phyloP scores from a whole-genome alignment of 2,888 invertebrate genomes.

The Phrixothrix hirtus region DNA sequence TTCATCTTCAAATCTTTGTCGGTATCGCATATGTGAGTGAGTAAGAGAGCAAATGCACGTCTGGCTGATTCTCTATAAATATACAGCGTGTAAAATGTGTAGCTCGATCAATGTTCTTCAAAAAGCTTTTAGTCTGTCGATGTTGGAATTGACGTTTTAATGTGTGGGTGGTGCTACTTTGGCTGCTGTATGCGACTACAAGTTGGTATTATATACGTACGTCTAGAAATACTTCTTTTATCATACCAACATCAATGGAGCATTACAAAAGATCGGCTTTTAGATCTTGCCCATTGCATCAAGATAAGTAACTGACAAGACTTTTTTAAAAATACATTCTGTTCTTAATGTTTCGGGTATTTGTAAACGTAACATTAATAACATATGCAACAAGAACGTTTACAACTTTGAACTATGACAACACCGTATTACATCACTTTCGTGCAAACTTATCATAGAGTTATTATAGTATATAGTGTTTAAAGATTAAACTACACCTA shows the following conservation, averaged over 20 bases:
- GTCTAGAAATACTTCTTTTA: conserved; percentile 14
- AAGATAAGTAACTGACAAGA: neutral
- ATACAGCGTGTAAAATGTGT: conserved; percentile 26
- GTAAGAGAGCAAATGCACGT: conserved; percentile 16
- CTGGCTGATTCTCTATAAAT: conserved; percentile 19
- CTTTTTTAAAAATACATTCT: neutral
- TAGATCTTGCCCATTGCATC: neutral
- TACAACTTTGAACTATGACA: neutral
- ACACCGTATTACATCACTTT: too few relatives aligned
- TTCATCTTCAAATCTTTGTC: conserved; percentile 9
- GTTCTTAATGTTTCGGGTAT: neutral
- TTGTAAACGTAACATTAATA: neutral
- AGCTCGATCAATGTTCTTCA: conserved; percentile 31
- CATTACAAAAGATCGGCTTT: neutral
- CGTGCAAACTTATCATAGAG: neutral
- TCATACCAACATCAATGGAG: neutral
- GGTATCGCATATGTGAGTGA: conserved; percentile 1
- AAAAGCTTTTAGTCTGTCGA: conserved; percentile 43
- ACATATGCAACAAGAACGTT: too few relatives aligned
- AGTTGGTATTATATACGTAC: conserved; percentile 19
- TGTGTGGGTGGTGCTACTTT: conserved; percentile 36
- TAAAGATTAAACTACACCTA: too few relatives aligned
- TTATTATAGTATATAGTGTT: neutral
- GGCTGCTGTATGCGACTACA: conserved; percentile 26
- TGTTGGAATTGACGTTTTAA: conserved; percentile 42